phyloP scores from a whole-genome alignment of 2,797 vertebrate genomes.

The Chaenodraco wilsoni region DNA sequence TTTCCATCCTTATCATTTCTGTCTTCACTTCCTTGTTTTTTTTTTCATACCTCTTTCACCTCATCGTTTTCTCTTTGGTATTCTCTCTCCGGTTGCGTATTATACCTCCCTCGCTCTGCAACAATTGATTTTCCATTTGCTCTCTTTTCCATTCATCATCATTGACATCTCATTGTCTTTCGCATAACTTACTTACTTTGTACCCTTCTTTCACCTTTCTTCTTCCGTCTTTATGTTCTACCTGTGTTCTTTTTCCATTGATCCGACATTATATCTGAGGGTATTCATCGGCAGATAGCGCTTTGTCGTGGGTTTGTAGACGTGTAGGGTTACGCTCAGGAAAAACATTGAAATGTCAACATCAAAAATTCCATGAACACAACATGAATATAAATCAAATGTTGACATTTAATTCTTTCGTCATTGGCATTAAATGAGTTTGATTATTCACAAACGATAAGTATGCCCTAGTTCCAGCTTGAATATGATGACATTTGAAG shows the following conservation, averaged over 20 bases:
- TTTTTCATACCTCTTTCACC: background rate
- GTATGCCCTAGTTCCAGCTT: too few species aligned
- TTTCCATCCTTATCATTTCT: background rate
- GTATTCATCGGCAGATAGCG: too few species aligned
- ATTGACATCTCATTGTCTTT: background rate
- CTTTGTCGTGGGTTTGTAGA: too few species aligned
- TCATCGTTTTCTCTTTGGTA: background rate
- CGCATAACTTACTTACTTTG: background rate
- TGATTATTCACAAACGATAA: too few species aligned
- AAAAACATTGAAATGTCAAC: too few species aligned
- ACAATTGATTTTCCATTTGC: background rate
- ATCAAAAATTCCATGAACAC: too few species aligned
- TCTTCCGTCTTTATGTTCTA: too few species aligned
- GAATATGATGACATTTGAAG: too few species aligned
- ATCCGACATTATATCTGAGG: too few species aligned
- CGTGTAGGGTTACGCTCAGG: too few species aligned
- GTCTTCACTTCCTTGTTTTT: background rate
- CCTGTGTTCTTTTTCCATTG: background rate
- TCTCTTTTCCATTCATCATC: background rate
- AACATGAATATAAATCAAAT: too few species aligned
- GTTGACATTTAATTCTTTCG: background rate
- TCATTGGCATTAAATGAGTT: too few species aligned
- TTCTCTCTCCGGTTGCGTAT: background rate
- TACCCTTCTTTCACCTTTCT: background rate
- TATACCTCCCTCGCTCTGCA: background rate